These are phyloP conservation scores for Ataeniobius toweri DNA, from an alignment of 2,797 vertebrate species.

Conservation along the genomic window DNA sequence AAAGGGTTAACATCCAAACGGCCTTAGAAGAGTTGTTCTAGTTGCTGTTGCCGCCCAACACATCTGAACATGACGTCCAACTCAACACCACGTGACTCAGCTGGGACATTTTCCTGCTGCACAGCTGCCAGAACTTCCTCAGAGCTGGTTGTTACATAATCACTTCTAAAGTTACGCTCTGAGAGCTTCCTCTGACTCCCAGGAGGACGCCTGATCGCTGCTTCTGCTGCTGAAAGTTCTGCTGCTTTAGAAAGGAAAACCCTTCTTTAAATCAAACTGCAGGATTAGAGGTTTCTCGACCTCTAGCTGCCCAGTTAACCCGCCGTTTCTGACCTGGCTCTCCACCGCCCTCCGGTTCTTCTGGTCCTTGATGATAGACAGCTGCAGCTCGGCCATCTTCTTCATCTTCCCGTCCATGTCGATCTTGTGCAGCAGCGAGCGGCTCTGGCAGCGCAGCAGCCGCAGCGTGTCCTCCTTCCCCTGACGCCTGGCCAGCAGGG, in stretches of 20 bases:
- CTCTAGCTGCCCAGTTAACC: not conserved
- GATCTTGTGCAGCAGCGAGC: constrained; percentile 87
- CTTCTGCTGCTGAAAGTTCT: not conserved
- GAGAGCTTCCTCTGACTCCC: not conserved
- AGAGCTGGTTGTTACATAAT: not conserved
- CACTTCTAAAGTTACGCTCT: not conserved
- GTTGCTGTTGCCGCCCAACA: not conserved
- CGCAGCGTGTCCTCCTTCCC: constrained; percentile 88
- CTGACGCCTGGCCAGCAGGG: constrained; percentile 87
- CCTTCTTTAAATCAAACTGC: not conserved
- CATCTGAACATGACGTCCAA: not conserved
- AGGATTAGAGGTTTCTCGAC: not conserved
- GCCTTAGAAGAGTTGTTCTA: too few species aligned
- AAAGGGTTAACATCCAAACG: not conserved
- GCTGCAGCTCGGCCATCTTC: constrained; percentile 95
- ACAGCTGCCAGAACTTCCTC: too few species aligned
- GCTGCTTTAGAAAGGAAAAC: not conserved
- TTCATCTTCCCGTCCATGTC: constrained; percentile 96
- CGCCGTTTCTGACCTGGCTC: constrained; percentile 84
- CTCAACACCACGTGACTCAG: not conserved
- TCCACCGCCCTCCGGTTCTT: constrained; percentile 92
- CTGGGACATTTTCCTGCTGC: not conserved
- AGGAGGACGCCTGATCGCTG: not conserved
- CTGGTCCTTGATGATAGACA: constrained; percentile 88
- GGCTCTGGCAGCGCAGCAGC: constrained; percentile 87